These are phyloP conservation scores for Gallinago stenura DNA, from an alignment of 2,797 vertebrate genomes.

Conservation along the genomic window DNA sequence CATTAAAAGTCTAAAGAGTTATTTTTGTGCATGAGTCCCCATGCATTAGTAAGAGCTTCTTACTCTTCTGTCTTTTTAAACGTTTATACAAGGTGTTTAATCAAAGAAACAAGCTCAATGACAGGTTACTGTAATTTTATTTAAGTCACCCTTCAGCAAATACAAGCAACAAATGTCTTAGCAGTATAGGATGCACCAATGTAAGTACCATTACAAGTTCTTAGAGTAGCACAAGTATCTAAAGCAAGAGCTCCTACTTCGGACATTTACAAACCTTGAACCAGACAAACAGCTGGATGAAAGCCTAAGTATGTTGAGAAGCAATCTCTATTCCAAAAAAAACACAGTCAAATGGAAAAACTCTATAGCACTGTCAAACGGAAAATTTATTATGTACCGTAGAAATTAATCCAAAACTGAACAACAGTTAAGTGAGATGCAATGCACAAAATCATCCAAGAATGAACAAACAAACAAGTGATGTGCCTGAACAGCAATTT, in stretches of 20 bases:
- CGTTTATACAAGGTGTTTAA: not conserved
- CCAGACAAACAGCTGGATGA: conserved; percentile 10
- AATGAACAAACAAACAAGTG: not conserved
- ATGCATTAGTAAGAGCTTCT: not conserved
- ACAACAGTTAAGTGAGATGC: not conserved
- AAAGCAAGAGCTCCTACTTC: conserved; percentile 12
- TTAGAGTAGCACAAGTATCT: not conserved
- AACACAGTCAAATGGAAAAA: conserved; percentile 19
- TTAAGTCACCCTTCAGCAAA: not conserved
- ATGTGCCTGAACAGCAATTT: not conserved
- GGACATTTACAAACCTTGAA: conserved; percentile 17
- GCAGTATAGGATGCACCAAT: not conserved
- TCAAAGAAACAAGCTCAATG: not conserved
- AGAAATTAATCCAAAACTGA: conserved; percentile 3
- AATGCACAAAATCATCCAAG: not conserved
- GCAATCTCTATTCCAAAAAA: not conserved
- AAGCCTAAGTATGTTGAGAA: not conserved
- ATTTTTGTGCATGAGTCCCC: not conserved
- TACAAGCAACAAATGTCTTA: not conserved
- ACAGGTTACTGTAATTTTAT: not conserved
- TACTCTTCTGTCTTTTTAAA: not conserved
- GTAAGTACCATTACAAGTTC: not conserved
- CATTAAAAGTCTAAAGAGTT: not conserved
- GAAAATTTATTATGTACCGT: not conserved
- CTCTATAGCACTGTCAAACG: not conserved